Evolutionary conservation across 2,797 vertebrate genomes (phyloP).

Genomic region (Rhinichthys osculus): DNA sequence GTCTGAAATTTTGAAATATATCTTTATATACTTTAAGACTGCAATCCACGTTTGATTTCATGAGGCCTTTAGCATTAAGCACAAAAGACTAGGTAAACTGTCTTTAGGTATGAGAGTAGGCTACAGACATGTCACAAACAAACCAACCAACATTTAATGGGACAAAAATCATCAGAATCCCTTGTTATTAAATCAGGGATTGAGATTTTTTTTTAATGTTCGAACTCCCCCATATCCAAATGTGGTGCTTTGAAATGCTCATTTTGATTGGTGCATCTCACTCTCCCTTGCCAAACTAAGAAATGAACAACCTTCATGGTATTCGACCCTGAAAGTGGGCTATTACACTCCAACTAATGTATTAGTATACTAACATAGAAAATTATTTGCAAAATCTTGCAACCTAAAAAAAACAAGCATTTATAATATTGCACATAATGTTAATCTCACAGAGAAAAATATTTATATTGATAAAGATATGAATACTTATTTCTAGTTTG

Average conservation of each 20-base stretch:
- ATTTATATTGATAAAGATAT: constrained; percentile 63
- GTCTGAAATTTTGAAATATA: neutral
- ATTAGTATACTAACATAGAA: constrained; percentile 49
- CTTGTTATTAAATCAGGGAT: constrained; percentile 18
- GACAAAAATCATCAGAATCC: constrained; percentile 10
- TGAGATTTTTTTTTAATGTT: neutral
- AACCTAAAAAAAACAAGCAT: constrained; percentile 58
- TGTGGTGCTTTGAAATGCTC: constrained; percentile 21
- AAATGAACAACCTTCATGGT: constrained; percentile 55
- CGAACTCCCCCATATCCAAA: constrained; percentile 24
- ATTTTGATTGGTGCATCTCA: constrained; percentile 16
- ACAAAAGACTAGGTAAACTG: neutral
- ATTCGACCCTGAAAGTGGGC: constrained; percentile 53
- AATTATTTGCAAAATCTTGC: constrained; percentile 60
- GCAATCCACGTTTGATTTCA: neutral
- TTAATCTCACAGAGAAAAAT: constrained; percentile 68
- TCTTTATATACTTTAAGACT: neutral
- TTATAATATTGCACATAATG: constrained; percentile 69
- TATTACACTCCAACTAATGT: constrained; percentile 47
- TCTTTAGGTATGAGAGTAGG: neutral
- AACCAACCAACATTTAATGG: neutral
- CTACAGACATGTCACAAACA: neutral
- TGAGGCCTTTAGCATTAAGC: constrained; percentile 13
- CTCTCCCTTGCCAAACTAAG: constrained; percentile 11
- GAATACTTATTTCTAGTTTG: constrained; percentile 66